Evolutionary conservation across 2,113 vertebrate species (phyloP), one percentile per base, ranked within the genome.

Genomic region (Aegotheles bennettii): DNA sequence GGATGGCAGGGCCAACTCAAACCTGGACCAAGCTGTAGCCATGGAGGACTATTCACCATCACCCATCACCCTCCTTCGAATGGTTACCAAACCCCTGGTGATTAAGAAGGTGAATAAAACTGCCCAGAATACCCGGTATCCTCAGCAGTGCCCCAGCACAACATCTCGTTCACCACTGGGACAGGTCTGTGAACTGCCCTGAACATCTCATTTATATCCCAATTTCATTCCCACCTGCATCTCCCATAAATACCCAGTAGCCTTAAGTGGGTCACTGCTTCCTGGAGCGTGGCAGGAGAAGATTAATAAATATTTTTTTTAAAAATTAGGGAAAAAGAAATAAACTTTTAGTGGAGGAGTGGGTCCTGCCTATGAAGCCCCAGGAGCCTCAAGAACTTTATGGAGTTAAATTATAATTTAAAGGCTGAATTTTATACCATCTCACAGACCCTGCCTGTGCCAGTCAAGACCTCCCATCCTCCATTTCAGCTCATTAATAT

Each of bases 91-190:
- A 33, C 2, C 35, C 35, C n/a, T 61, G n/a, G 11, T 17, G 36
- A 28, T 25, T 10, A 7, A 21, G 17, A 8, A 3, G 15, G 19
- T 25, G 50, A 71, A 54, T 33, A 67, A 33, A 82, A 35, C 16
- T 7, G 36, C 26, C 38, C 38, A 38, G 51, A 85, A 67, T 19
- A 67, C 11, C 1, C 0, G 0, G 60, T 38, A 73, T 3, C 40
- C 42, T 33, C 74, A 63, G 47, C 29, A 51, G 33, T n/a, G 20
- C 29, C 24, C 14, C 31, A 47, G 26, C 11, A 16, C 36, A 57
- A 56, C 31, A 26, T 40, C 45, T 40, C 1, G 0, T 24, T 26
- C 14, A 20, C 43, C 19, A 10, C 53, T 36, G 56, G 5, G 2
- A 29, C 4, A 64, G 36, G 53, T 84, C 33, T 82, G 23, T 50